Base-by-base conservation (phyloP, 2,113 vertebrate genomes). In the Sylvilagus bachmani region DNA sequence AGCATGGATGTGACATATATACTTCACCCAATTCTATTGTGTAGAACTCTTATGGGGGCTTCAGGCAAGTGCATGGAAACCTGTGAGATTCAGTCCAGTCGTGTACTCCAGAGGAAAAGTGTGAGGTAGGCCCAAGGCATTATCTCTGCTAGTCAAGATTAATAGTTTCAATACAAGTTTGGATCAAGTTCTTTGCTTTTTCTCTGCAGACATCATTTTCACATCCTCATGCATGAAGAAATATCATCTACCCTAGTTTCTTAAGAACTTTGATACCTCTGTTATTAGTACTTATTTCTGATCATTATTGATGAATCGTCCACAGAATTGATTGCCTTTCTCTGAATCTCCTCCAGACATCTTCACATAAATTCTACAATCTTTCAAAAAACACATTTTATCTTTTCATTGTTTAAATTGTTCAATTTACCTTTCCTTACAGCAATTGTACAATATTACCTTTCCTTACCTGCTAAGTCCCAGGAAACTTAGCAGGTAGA, bases 151-250 rank as follows among this genome's bases (percentile, higher is more conserved):
- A 51, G 61, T 27, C 27, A 90, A 77, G 58, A 71, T 86, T 58
- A 93, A 86, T 77, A 89, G 58, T 36, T 78, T 80, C 79, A 82
- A 64, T 90, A 51, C 90, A 75, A 80, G 84, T 49, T 61, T 86
- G 36, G 29, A 49, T 49, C 44, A 31, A n/a, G 8, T 61, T 75
- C 25, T 31, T 69, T 25, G 3, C 67, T 36, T 91, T 77, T n/a
- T 10, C 29, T 83, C 5, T 33, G 13, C 10, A 62, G 31, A 27
- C 1, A 31, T 8, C 33, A 77, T 73, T 74, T 62, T 87, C 31
- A 38, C 25, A 62, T 9, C 1, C 10, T 85, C 5, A 7, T 2
- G 7, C 27, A 31, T 87, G 44, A 86, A 64, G 75, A 62, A 80
- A 36, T 69, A 27, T 24, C 27, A 27, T 13, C 24, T 3, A n/a